Evolutionary conservation across 2,888 invertebrate genomes (phyloP).

Genomic region (Hyles lineata): DNA sequence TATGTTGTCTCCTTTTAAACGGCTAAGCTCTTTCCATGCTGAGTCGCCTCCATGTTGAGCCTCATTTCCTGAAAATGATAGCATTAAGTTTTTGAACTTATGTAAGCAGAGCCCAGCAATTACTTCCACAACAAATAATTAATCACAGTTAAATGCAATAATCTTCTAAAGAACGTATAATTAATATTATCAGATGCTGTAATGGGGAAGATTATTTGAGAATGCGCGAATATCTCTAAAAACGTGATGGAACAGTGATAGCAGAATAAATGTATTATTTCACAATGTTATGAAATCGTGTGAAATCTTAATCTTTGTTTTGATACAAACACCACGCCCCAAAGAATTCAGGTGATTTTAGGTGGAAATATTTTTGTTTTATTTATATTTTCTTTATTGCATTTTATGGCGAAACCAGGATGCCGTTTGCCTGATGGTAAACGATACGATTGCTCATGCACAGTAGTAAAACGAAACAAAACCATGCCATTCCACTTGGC

Average conservation of each 20-base stretch:
- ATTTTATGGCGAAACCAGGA: too few species aligned
- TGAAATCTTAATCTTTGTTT: slow-evolving; percentile 20
- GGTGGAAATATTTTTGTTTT: not conserved
- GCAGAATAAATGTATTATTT: not conserved
- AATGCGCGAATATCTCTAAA: not conserved
- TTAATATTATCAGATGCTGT: not conserved
- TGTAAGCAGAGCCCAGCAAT: not conserved
- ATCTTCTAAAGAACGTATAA: not conserved
- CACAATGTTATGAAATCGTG: slow-evolving; percentile 25
- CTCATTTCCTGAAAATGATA: too few species aligned
- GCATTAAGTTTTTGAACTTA: not conserved
- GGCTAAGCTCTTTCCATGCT: too few species aligned
- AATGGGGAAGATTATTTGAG: not conserved
- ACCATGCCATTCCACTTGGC: too few species aligned
- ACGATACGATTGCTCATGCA: too few species aligned
- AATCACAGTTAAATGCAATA: not conserved
- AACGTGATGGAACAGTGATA: not conserved
- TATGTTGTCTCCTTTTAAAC: too few species aligned
- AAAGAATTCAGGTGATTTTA: not conserved
- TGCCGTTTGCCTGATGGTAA: too few species aligned
- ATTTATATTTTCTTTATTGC: too few species aligned
- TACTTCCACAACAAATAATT: not conserved
- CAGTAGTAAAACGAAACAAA: too few species aligned
- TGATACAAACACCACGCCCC: slow-evolving; percentile 9
- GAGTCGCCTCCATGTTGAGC: too few species aligned